phyloP scores from a whole-genome alignment of 2,113 vertebrate genomes.

The Hyaena hyaena region DNA sequence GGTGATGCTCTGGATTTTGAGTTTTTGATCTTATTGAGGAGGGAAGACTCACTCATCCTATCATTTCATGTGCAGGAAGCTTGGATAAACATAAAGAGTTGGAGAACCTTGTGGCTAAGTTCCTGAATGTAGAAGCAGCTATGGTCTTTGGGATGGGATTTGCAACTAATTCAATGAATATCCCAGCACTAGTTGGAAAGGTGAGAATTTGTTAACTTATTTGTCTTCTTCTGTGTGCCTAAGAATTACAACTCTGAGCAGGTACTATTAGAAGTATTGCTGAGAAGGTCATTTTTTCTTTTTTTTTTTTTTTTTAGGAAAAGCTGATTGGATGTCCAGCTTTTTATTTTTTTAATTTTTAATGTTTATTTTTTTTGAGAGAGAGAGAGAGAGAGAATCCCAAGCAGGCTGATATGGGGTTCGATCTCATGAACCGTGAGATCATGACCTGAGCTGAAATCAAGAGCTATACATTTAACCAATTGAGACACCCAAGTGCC shows the following conservation, averaged over 20 bases:
- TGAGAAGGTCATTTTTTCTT: not conserved
- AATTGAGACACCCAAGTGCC: no score
- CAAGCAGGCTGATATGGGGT: no score
- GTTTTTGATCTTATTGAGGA: constrained; percentile 12
- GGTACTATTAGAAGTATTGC: not conserved
- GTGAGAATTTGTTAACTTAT: constrained; percentile 82
- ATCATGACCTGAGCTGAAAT: no score
- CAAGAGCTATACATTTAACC: no score
- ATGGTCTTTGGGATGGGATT: constrained; percentile 97
- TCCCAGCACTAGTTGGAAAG: constrained; percentile 95
- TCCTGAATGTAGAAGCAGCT: constrained; percentile 92
- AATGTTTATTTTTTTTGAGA: no score
- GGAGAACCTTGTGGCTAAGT: constrained; percentile 91
- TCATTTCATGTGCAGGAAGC: constrained; percentile 87
- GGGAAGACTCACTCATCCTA: not conserved
- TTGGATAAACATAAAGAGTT: constrained; percentile 92
- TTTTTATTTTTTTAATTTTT: not conserved
- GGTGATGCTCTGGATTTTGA: not conserved
- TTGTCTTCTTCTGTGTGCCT: not conserved
- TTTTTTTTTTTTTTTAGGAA: not conserved
- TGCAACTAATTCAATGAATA: constrained; percentile 96
- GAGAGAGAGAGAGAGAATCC: no score
- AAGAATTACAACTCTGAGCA: not conserved
- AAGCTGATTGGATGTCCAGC: not conserved
- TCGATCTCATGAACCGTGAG: no score